phyloP scores from a whole-genome alignment of 2,888 invertebrate species.

The Acleris emargana region DNA sequence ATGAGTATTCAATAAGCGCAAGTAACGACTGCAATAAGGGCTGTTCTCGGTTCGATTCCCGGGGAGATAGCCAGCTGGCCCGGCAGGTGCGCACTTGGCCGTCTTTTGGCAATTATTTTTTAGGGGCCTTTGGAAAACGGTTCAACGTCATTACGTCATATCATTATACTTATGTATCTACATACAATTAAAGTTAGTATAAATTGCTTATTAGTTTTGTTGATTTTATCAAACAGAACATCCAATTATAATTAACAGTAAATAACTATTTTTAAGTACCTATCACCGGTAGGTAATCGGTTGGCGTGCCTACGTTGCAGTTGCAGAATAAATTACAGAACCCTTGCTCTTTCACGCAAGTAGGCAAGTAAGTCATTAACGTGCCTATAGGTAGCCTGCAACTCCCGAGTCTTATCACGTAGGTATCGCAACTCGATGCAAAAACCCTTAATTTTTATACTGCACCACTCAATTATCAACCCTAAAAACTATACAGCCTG shows the following conservation, averaged over 20 bases:
- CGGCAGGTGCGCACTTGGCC: conserved; percentile 37
- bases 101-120: conserved; percentile 37
- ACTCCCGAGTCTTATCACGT: conserved; percentile 28
- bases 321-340: conserved; percentile 28
- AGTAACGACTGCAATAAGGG: conserved; percentile 49
- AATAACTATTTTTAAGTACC: background rate
- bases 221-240: background rate
- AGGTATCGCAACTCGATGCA: conserved; percentile 27
- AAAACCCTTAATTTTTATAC: conserved; percentile 3
- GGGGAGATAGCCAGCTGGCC: conserved; percentile 71
- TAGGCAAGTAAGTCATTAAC: conserved; percentile 24
- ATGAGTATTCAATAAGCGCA: conserved; percentile 45
- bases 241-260: background rate
- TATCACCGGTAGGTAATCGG: background rate
- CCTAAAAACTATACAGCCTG: background rate
- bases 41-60: conserved; percentile 57
- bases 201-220: background rate
- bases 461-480: conserved; percentile 5
- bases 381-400: conserved; percentile 35
- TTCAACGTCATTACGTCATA: background rate
- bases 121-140: conserved; percentile 24
- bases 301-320: conserved; percentile 11
- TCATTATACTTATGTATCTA: too few relatives aligned
- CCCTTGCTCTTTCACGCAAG: conserved; percentile 29
- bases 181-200: too few relatives aligned